Percentiles rank a stretch among this genome's conserved stretches.
Evolutionary conservation across 92 coral and sea anemone genomes (phyloP).

Genomic region (Epizoanthus stellaris): DNA sequence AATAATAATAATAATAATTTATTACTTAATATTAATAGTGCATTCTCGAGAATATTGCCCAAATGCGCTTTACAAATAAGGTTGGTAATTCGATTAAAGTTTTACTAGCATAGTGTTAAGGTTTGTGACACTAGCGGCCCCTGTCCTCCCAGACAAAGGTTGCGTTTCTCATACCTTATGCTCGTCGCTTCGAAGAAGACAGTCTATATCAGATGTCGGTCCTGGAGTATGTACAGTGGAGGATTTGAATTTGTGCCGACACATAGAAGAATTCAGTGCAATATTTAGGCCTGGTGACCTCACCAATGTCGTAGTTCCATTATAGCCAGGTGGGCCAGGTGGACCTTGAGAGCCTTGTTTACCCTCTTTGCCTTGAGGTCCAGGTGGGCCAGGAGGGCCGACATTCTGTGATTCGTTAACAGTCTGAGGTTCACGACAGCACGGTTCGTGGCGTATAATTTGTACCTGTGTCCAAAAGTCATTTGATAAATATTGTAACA

Average conservation of each 20-base stretch:
- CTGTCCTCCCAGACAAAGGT: too few species aligned
- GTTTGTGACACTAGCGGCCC: too few species aligned
- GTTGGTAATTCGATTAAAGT: too few species aligned
- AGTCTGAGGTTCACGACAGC: not conserved
- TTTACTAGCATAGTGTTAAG: too few species aligned
- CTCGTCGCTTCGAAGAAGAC: conserved; percentile 10
- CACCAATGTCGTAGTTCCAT: not conserved
- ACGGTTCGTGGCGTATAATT: not conserved
- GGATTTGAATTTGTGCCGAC: conserved; percentile 24
- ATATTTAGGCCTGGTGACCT: conserved; percentile 13
- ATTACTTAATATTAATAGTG: too few species aligned
- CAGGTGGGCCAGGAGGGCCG: conserved; percentile 47
- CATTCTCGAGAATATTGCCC: too few species aligned
- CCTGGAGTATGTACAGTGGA: not conserved
- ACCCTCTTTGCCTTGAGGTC: conserved; percentile 50
- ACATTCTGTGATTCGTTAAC: not conserved
- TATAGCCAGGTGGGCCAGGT: conserved; percentile 30
- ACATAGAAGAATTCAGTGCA: conserved; percentile 24
- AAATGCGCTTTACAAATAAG: too few species aligned
- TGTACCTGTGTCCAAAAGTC: not conserved
- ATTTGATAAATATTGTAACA: not conserved
- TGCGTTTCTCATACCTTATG: conserved; percentile 2
- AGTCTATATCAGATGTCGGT: not conserved
- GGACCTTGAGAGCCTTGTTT: conserved; percentile 50
- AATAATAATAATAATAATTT: too few species aligned